Conservation (phyloP, 30 jellyfish, hydroid and myxozoan species). For the Aurelia sp. region DNA sequence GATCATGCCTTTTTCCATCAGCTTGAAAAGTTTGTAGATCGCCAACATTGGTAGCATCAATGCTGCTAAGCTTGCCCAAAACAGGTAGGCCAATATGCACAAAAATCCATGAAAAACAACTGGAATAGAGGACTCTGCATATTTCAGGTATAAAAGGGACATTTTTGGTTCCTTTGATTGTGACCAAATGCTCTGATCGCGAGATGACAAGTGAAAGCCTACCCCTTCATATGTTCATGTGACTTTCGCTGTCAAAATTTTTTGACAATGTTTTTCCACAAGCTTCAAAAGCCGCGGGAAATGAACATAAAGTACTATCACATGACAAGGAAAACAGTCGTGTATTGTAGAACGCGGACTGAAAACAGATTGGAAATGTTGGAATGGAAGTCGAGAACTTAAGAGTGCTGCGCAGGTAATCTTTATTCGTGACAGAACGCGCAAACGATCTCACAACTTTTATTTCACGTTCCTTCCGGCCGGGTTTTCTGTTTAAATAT, state of each 20-base stretch:
- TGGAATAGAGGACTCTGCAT: slow-evolving; percentile 86
- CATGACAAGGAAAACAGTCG: slow-evolving; percentile 22
- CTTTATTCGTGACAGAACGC: too few relatives aligned
- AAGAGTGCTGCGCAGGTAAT: too few relatives aligned
- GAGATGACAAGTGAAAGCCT: background rate
- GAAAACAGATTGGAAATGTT: background rate
- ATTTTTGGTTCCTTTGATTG: slow-evolving; percentile 17
- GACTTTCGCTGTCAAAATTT: slow-evolving; percentile 47
- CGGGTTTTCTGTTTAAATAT: too few relatives aligned
- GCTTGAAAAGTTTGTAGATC: slow-evolving; percentile 70
- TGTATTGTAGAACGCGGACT: slow-evolving; percentile 24
- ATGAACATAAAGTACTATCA: slow-evolving; percentile 26
- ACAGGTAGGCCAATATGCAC: slow-evolving; percentile 92
- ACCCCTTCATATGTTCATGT: slow-evolving; percentile 1
- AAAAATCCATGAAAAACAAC: slow-evolving; percentile 88
- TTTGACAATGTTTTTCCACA: slow-evolving; percentile 25
- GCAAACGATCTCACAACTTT: too few relatives aligned
- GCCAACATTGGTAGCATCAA: slow-evolving; percentile 84
- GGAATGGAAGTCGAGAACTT: background rate
- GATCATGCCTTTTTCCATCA: slow-evolving; percentile 71
- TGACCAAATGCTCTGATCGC: too few relatives aligned
- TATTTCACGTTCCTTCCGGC: too few relatives aligned
- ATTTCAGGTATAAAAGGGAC: slow-evolving; percentile 92
- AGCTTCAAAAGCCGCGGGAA: slow-evolving; percentile 59
- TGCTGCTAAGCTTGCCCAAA: slow-evolving; percentile 94